Conservation (phyloP, 2,888 invertebrate genomes). For the Nephrocerus scutellatus region DNA sequence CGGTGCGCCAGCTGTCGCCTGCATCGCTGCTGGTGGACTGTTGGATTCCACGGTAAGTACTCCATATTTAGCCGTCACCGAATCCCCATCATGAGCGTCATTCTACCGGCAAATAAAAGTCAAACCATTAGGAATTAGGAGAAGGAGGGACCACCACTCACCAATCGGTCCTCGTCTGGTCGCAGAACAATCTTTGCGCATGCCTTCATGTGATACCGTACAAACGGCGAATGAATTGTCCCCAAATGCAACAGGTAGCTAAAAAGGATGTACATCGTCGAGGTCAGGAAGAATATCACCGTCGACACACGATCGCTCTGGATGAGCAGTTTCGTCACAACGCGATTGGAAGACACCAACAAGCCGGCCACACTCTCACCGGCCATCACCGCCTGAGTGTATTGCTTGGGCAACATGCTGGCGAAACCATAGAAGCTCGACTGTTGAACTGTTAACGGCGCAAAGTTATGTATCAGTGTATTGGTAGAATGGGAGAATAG, state of each 20-base stretch:
- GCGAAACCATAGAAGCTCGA: slow-evolving; percentile 93
- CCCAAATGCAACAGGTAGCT: slow-evolving; percentile 74
- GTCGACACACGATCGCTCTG: slow-evolving; percentile 74
- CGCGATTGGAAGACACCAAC: slow-evolving; percentile 76
- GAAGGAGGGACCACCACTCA: too few species aligned
- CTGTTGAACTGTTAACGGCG: slow-evolving; percentile 65
- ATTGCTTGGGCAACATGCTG: slow-evolving; percentile 78
- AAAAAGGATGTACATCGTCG: slow-evolving; percentile 65
- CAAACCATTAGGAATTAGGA: slow-evolving; percentile 6
- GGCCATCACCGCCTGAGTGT: slow-evolving; percentile 91
- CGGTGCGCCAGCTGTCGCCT: slow-evolving; percentile 40
- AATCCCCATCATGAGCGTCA: slow-evolving; percentile 54
- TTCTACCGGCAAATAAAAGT: slow-evolving; percentile 47
- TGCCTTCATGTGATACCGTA: slow-evolving; percentile 73
- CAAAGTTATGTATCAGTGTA: neutral
- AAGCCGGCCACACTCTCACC: slow-evolving; percentile 86
- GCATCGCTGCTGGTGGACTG: slow-evolving; percentile 51
- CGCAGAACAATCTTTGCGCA: slow-evolving; percentile 73
- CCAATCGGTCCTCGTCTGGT: slow-evolving; percentile 67
- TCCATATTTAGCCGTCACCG: slow-evolving; percentile 59
- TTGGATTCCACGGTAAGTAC: slow-evolving; percentile 70
- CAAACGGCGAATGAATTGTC: slow-evolving; percentile 72
- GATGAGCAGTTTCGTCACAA: slow-evolving; percentile 72
- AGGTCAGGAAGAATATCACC: slow-evolving; percentile 77
- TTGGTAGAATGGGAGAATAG: neutral